Base-by-base conservation (phyloP, 2,113 vertebrate genomes). In the Oostethus manadensis region DNA sequence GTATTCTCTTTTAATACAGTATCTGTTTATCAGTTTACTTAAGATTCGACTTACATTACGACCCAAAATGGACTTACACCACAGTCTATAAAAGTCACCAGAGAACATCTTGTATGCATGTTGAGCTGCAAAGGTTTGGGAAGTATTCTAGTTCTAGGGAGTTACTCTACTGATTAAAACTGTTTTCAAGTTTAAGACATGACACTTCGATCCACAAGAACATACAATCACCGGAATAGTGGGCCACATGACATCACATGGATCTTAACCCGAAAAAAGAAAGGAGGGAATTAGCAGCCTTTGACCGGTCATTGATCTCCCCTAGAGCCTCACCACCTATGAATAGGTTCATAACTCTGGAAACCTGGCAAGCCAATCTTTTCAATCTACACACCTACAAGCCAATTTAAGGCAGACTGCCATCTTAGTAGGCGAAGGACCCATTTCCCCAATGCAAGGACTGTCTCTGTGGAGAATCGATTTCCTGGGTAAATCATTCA, bases 261-360 rank as follows among this genome's bases (percentile, higher is more conserved):
- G 60, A 51, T 51, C 47, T 38, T 47, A 18, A 60, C 20, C 46
- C 47, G 66, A 64, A 64, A 69, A 76, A 57, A 17, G 49, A 76
- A n/a, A 38, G 18, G 17, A 44, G 51, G 29, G 64, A 62, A 64
- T 74, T 68, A 35, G 44, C 58, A 57, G 33, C 74, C 73, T 59
- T 43, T 69, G 61, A 73, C 68, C 71, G 56, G 11, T 51, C 13
- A 76, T 78, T 29, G 49, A 76, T 71, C 70, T 55, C 48, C 47
- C 55, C 1, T 0, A 61, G 4, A 17, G 44, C 56, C 18, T 43
- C 20, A 58, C 54, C 56, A 66, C 68, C 62, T 51, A 57, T 70
- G 60, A 65, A 76, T 60, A 58, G 70, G 73, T 81, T 74, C 79
- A 72, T 71, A 84, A 69, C 66, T 60, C 62, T 59, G 45, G 76